These are phyloP conservation scores for Cottoperca gobio DNA, from an alignment of 2,797 vertebrate species.

Conservation along the genomic window DNA sequence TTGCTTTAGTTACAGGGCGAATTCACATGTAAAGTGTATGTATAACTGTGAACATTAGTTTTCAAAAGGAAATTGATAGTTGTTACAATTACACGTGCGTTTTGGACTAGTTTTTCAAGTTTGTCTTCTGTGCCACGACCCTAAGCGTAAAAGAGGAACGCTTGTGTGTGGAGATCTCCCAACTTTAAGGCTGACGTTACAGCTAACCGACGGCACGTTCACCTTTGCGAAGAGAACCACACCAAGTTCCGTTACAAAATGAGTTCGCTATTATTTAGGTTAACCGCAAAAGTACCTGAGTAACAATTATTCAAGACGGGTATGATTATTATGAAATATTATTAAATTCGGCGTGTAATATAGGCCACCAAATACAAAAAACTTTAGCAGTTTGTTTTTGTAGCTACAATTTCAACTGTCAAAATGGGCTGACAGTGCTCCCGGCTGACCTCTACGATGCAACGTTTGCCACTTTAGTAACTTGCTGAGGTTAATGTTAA, in stretches of 20 bases:
- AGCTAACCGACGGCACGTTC: slow-evolving; percentile 43
- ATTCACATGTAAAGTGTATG: background rate
- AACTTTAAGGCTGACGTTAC: slow-evolving; percentile 73
- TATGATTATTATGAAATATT: background rate
- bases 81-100: background rate
- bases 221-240: slow-evolving; percentile 6
- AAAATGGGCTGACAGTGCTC: background rate
- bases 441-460: slow-evolving; percentile 29
- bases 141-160: slow-evolving; percentile 53
- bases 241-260: background rate
- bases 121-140: slow-evolving; percentile 62
- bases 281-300: accelerated
- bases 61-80: accelerated
- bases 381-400: background rate
- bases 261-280: accelerated
- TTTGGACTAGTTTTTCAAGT: slow-evolving; percentile 51
- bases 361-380: background rate
- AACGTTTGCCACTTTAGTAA: background rate
- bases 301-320: accelerated
- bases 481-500: background rate
- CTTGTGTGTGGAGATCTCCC: slow-evolving; percentile 55
- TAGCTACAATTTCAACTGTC: slow-evolving; percentile 4
- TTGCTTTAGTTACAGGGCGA: background rate
- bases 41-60: background rate
- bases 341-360: background rate